Percentiles rank a stretch among this genome's conserved stretches.
Conservation (phyloP, 1,140 invertebrate genomes). For the Neodiprion pinetum region DNA sequence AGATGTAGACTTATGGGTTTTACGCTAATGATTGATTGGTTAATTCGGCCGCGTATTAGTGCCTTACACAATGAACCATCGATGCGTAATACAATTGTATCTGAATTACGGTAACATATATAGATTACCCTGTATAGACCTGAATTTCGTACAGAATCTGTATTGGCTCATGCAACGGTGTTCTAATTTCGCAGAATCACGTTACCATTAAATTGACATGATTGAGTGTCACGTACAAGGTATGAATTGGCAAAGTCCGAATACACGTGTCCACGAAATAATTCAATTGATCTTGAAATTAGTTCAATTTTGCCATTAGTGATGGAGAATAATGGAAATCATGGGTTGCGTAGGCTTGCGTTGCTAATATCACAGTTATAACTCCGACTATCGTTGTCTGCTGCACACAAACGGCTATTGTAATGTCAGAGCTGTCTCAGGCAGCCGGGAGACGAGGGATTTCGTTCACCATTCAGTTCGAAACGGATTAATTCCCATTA, state of each 20-base stretch:
- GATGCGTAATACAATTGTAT: no score
- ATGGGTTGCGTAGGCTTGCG: neutral
- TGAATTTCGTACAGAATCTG: no score
- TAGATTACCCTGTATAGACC: no score
- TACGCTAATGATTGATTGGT: no score
- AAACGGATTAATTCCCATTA: slow-evolving; percentile 43
- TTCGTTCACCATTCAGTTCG: neutral
- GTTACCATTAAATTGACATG: no score
- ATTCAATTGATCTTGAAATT: neutral
- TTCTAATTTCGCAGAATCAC: no score
- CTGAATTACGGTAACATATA: no score
- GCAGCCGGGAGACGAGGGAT: neutral
- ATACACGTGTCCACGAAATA: neutral
- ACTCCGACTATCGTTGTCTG: neutral
- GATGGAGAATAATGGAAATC: neutral
- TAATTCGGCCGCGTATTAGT: no score
- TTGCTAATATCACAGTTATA: neutral
- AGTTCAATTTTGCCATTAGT: slow-evolving; percentile 2
- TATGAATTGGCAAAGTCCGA: neutral
- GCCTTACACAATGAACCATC: no score
- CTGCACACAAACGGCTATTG: neutral
- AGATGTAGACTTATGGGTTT: no score
- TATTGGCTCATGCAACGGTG: no score
- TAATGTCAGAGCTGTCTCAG: neutral
- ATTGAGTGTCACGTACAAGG: neutral